Conservation (phyloP, 2,888 invertebrate species). For the Ormyrus rosae region DNA sequence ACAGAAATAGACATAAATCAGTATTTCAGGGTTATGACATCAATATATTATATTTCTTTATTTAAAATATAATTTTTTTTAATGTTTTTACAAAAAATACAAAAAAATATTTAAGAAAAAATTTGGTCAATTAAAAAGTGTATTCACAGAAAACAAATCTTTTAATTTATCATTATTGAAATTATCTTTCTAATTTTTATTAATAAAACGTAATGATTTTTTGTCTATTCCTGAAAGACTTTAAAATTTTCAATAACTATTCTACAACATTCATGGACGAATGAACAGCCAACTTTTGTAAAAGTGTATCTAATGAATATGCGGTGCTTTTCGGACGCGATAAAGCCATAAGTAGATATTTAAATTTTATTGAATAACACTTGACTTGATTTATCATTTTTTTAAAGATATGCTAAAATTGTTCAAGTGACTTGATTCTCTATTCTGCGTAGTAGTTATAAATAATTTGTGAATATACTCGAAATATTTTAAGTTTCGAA, state of each 20-base stretch:
- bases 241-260: conserved; percentile 48
- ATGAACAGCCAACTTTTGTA: conserved; percentile 44
- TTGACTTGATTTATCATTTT: conserved; percentile 23
- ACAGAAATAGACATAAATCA: conserved; percentile 24
- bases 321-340: background rate
- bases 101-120: no score
- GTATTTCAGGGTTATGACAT: background rate
- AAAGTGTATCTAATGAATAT: conserved; percentile 31
- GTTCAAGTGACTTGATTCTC: conserved; percentile 17
- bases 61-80: no score
- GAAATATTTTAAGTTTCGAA: conserved; percentile 44
- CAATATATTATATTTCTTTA: no score
- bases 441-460: conserved; percentile 25
- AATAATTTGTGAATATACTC: conserved; percentile 15
- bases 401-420: conserved; percentile 50
- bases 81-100: no score
- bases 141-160: no score
- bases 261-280: conserved; percentile 65
- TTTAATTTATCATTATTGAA: no score
- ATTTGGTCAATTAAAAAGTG: no score
- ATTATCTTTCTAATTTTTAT: background rate
- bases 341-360: conserved; percentile 24
- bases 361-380: conserved; percentile 29
- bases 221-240: conserved; percentile 15
- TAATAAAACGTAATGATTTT: background rate